Evolutionary conservation across 1,140 invertebrate species (phyloP).

Genomic region (Anagrus nilaparvatae): DNA sequence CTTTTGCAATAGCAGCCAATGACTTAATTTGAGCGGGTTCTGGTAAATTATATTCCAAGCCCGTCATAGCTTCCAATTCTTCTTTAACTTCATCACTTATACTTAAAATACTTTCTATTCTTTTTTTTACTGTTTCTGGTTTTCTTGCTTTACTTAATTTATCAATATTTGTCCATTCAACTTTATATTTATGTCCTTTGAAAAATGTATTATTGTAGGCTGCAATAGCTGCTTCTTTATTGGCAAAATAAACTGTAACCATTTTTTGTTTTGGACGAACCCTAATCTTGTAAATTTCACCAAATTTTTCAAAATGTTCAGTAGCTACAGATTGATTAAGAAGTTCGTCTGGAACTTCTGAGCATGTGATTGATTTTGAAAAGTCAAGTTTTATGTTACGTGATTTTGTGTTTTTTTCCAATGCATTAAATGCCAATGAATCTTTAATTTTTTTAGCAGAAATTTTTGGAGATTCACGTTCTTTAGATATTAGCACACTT

Average conservation of each 20-base stretch:
- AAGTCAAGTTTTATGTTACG: constrained; percentile 15
- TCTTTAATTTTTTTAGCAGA: constrained; percentile 20
- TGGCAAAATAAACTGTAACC: constrained; percentile 53
- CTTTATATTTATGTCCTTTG: constrained; percentile 50
- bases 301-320: constrained; percentile 55
- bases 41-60: constrained; percentile 24
- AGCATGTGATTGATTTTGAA: constrained; percentile 37
- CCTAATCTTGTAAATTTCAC: constrained; percentile 48
- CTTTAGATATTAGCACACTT: neutral
- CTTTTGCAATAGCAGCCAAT: constrained; percentile 1
- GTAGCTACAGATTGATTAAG: constrained; percentile 49
- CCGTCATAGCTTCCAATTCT: constrained; percentile 40
- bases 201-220: constrained; percentile 49
- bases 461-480: constrained; percentile 10
- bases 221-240: constrained; percentile 42
- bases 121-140: constrained; percentile 22
- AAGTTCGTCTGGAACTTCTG: constrained; percentile 51
- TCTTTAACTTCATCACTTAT: constrained; percentile 38
- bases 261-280: constrained; percentile 47
- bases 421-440: constrained; percentile 17
- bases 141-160: constrained; percentile 24
- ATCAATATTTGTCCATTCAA: constrained; percentile 40
- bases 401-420: constrained; percentile 24
- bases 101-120: constrained; percentile 23
- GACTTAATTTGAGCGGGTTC: constrained; percentile 12